phyloP scores from a whole-genome alignment of 2,888 invertebrate genomes.

The Auanema freiburgensis region DNA sequence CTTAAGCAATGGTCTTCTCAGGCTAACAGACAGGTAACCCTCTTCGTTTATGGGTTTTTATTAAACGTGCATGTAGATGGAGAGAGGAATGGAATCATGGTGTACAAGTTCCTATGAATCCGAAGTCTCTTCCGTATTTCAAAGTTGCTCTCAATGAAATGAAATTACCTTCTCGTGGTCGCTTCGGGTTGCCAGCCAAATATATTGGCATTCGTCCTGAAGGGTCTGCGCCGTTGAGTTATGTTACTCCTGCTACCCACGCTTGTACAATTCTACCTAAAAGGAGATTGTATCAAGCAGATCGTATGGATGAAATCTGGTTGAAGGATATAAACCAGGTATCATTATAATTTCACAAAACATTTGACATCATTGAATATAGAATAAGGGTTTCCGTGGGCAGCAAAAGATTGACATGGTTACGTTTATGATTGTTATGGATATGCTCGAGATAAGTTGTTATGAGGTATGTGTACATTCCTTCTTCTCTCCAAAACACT shows the following conservation, averaged over 20 bases:
- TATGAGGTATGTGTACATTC: conserved; percentile 32
- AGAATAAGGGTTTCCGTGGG: background rate
- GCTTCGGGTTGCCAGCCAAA: conserved; percentile 5
- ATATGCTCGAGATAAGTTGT: conserved; percentile 37
- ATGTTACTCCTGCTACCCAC: conserved; percentile 15
- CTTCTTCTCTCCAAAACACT: background rate
- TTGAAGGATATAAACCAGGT: conserved; percentile 23
- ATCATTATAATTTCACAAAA: background rate
- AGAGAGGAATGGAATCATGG: conserved; percentile 50
- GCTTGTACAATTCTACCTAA: conserved; percentile 2
- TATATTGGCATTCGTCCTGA: conserved; percentile 15
- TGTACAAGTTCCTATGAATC: conserved; percentile 42
- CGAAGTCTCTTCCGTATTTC: conserved; percentile 25
- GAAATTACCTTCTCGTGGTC: conserved; percentile 1
- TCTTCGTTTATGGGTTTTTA: background rate
- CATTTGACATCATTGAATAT: too few species aligned
- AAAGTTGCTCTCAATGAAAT: conserved; percentile 18
- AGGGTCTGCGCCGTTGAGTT: background rate
- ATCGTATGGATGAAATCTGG: conserved; percentile 29
- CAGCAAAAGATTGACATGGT: background rate
- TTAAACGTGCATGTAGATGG: conserved; percentile 33
- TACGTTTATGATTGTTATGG: conserved; percentile 36
- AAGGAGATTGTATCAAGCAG: conserved; percentile 27
- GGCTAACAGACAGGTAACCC: conserved; percentile 19
- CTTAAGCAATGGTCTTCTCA: conserved; percentile 10